Evolutionary conservation across 2,888 invertebrate genomes (phyloP).

Genomic region (Lucinisca nassula): DNA sequence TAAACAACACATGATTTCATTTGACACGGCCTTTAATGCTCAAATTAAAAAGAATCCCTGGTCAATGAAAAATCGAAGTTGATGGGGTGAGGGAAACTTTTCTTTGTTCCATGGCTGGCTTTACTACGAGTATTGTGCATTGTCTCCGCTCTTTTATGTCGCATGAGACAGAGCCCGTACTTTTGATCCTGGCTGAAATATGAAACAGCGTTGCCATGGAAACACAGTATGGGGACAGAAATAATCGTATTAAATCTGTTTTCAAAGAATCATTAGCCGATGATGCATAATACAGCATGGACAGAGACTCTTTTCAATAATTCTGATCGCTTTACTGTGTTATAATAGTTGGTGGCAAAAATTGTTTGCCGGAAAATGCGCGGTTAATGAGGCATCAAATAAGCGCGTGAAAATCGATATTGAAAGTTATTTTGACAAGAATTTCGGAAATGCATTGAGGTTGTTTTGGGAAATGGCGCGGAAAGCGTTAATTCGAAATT

Average conservation of each 20-base stretch:
- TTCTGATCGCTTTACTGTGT: not conserved
- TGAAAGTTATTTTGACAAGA: not conserved
- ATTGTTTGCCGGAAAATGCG: not conserved
- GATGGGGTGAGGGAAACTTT: not conserved
- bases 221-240: not conserved
- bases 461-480: not conserved
- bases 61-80: not conserved
- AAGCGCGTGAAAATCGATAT: not conserved
- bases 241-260: not conserved
- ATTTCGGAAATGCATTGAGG: not conserved
- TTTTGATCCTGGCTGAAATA: not conserved
- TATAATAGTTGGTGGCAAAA: not conserved
- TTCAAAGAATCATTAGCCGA: not conserved
- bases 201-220: not conserved
- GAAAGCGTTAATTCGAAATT: not conserved
- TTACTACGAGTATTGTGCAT: not conserved
- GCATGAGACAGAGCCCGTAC: not conserved
- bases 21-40: too few relatives aligned
- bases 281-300: not conserved
- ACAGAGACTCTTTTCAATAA: not conserved
- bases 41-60: too few relatives aligned
- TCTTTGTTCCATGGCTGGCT: not conserved
- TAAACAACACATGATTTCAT: too few relatives aligned
- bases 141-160: not conserved
- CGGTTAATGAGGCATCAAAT: not conserved